Conservation (phyloP, 2,113 vertebrate species). For the Xiphophorus maculatus region DNA sequence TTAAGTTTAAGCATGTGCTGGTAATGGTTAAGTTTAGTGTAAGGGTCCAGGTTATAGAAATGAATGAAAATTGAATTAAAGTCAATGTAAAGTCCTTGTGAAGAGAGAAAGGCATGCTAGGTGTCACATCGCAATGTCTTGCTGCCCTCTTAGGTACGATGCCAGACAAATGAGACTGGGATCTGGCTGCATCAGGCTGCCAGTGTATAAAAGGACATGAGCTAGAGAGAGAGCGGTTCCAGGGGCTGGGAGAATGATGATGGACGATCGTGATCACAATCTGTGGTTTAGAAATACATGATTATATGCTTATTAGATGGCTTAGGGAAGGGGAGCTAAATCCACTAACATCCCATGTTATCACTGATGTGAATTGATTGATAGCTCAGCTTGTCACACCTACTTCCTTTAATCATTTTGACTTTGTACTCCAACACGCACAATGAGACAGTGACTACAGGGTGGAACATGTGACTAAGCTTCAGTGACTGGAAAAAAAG, state of each 20-base stretch:
- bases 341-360: conserved; percentile 41
- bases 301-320: conserved; percentile 44
- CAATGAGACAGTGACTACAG: neutral
- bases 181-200: conserved; percentile 30
- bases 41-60: too few relatives aligned
- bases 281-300: conserved; percentile 32
- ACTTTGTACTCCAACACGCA: neutral
- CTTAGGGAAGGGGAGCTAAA: conserved; percentile 22
- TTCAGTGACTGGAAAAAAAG: neutral
- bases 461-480: neutral
- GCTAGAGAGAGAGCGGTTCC: conserved; percentile 20
- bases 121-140: neutral
- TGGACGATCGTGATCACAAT: conserved; percentile 53
- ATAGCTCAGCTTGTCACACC: neutral
- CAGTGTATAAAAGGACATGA: conserved; percentile 25
- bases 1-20: too few relatives aligned
- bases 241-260: conserved; percentile 51
- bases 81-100: too few relatives aligned
- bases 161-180: conserved; percentile 45
- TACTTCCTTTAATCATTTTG: neutral
- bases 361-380: conserved; percentile 22
- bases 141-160: conserved; percentile 9
- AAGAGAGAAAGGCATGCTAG: too few relatives aligned
- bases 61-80: too few relatives aligned
- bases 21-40: too few relatives aligned